Percentiles rank a stretch among this genome's conserved stretches.
phyloP scores from a whole-genome alignment of 2,888 invertebrate genomes.

The Dynastes maya region DNA sequence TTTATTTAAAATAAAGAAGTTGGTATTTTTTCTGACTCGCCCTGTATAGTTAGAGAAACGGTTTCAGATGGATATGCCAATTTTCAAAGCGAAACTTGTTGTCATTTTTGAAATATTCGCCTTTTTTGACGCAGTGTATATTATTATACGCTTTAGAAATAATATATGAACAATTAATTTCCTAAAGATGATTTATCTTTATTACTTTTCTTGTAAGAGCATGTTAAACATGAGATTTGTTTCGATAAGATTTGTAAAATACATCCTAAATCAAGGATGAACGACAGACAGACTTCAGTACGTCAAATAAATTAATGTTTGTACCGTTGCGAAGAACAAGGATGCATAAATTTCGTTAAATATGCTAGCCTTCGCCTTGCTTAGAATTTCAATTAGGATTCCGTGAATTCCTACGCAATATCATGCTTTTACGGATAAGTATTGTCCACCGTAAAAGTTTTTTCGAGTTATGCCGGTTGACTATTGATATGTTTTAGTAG shows the following conservation, averaged over 20 bases:
- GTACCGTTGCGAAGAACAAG: slow-evolving; percentile 11
- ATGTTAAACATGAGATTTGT: no score
- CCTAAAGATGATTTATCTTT: neutral
- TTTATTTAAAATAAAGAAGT: no score
- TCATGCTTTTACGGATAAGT: neutral
- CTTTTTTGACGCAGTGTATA: no score
- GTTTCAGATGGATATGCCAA: no score
- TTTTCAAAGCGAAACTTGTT: no score
- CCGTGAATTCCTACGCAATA: slow-evolving; percentile 15
- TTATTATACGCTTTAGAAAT: no score
- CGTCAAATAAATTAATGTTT: slow-evolving; percentile 7
- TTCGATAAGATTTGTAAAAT: neutral
- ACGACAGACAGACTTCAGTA: neutral
- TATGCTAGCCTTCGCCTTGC: slow-evolving; percentile 24
- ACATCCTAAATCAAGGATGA: neutral
- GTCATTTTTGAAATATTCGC: no score
- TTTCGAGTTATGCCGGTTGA: neutral
- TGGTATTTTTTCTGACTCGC: no score
- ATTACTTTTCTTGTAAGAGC: neutral
- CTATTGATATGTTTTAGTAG: no score
- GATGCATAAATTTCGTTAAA: slow-evolving; percentile 27
- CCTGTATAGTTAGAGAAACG: no score
- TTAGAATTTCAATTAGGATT: slow-evolving; percentile 39
- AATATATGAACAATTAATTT: neutral
- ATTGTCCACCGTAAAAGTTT: neutral